phyloP scores from a whole-genome alignment of 2,888 invertebrate species.

The Drosophila suboccidentalis region DNA sequence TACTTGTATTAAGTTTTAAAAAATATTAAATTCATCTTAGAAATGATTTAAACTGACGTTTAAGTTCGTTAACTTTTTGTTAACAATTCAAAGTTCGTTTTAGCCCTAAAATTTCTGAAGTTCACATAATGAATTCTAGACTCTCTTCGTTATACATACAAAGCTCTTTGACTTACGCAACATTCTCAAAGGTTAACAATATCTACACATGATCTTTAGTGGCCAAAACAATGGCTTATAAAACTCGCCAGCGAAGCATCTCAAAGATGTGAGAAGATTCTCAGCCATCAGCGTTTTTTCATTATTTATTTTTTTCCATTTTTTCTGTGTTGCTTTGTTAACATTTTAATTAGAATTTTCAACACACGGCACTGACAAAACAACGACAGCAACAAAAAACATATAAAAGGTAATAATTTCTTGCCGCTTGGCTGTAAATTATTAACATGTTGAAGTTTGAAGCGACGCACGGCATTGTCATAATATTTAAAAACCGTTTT shows the following conservation, averaged over 20 bases:
- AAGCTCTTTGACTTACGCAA: constrained; percentile 17
- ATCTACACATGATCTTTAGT: constrained; percentile 35
- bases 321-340: constrained; percentile 20
- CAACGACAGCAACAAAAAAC: constrained; percentile 17
- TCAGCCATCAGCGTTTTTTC: constrained; percentile 31
- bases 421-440: constrained; percentile 20
- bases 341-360: constrained; percentile 60
- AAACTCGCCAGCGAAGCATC: constrained; percentile 26
- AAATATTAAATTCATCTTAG: no score
- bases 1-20: no score
- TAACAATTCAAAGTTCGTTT: not conserved
- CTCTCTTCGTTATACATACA: constrained; percentile 15
- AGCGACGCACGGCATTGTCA: constrained; percentile 38
- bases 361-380: constrained; percentile 24
- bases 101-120: constrained; percentile 3
- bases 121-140: constrained; percentile 20
- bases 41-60: not conserved
- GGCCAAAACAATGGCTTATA: constrained; percentile 47
- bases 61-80: not conserved
- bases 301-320: constrained; percentile 1
- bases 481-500: constrained; percentile 51
- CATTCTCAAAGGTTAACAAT: constrained; percentile 28
- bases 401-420: constrained; percentile 35
- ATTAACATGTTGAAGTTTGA: constrained; percentile 30
- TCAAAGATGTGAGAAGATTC: constrained; percentile 58